Percentiles rank a stretch among this genome's conserved stretches.
Evolutionary conservation across 35 echinoderm and acorn worm species (phyloP).

Genomic region (Apostichopus californicus): DNA sequence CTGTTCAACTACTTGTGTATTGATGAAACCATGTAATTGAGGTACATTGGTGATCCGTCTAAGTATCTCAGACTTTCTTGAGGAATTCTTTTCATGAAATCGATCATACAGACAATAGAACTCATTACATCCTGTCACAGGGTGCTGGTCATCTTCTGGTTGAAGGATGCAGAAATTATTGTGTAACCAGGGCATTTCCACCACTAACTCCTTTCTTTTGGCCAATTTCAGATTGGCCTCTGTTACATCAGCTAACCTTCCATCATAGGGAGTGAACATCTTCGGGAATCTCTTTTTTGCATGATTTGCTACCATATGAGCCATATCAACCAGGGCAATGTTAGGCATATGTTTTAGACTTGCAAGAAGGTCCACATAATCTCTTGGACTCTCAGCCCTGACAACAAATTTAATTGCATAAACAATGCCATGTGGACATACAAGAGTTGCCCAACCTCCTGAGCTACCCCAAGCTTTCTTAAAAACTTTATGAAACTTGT

Average conservation of each 20-base stretch:
- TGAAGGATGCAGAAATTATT: neutral
- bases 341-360: constrained; percentile 55
- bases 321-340: constrained; percentile 55
- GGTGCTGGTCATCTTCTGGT: neutral
- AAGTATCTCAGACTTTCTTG: neutral
- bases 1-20: neutral
- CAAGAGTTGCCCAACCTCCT: neutral
- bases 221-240: neutral
- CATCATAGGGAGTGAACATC: neutral
- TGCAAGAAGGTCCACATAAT: constrained; percentile 14
- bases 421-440: constrained; percentile 53
- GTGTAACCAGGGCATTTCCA: neutral
- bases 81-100: constrained; percentile 22
- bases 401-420: constrained; percentile 52
- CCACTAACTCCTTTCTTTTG: neutral
- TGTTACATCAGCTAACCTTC: neutral
- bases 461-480: constrained; percentile 19
- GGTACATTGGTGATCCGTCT: neutral
- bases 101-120: constrained; percentile 25
- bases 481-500: constrained; percentile 36
- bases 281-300: constrained; percentile 3
- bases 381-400: constrained; percentile 56
- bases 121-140: neutral
- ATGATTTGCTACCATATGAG: constrained; percentile 59
- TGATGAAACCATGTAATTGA: neutral